Conservation (phyloP, 2,113 vertebrate genomes). For the Hemibagrus wyckioides region DNA sequence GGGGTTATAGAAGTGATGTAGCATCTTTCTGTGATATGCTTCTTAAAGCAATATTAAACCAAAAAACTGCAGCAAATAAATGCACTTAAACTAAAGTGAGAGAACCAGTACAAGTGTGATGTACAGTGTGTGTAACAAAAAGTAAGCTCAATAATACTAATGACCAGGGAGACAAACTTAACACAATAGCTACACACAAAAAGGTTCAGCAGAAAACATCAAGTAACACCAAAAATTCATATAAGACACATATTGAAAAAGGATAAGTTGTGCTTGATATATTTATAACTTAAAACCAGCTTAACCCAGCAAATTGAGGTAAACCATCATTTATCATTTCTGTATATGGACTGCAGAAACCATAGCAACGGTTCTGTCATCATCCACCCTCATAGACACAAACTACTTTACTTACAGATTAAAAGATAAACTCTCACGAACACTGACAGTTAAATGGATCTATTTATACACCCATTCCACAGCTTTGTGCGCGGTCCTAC, state of each 20-base stretch:
- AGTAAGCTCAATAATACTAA: background rate
- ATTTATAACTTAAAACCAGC: conserved; percentile 14
- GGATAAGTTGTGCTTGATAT: conserved; percentile 1
- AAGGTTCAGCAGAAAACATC: background rate
- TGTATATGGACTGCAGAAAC: conserved; percentile 23
- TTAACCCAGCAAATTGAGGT: background rate
- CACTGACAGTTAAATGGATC: conserved; percentile 31
- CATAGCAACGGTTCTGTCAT: conserved; percentile 39
- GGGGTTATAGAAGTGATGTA: background rate
- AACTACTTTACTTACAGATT: conserved; percentile 42
- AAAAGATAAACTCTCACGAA: conserved; percentile 38
- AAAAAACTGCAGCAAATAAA: background rate
- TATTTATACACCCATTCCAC: conserved; percentile 25
- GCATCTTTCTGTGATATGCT: background rate
- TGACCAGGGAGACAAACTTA: conserved; percentile 1
- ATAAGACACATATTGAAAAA: background rate
- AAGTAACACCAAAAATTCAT: conserved; percentile 1
- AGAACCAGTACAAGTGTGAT: background rate
- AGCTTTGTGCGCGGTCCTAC: background rate
- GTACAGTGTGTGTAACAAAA: background rate
- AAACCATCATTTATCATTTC: background rate
- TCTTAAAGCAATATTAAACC: background rate
- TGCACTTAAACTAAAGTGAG: background rate
- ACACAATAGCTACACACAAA: conserved; percentile 7
- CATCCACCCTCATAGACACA: conserved; percentile 30